Evolutionary conservation across 2,888 invertebrate genomes (phyloP).

Genomic region (Latrodectus elegans): DNA sequence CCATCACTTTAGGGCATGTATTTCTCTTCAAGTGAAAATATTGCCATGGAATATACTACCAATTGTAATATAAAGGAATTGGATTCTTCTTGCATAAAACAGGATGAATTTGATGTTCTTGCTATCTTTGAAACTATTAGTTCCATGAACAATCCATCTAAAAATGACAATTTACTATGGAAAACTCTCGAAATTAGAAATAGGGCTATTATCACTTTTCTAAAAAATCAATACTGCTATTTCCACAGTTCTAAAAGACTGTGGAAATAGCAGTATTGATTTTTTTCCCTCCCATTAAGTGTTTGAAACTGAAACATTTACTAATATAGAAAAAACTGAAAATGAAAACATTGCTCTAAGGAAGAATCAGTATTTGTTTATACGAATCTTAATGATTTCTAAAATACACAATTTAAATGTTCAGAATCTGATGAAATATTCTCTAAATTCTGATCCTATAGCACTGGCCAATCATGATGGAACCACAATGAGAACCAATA

Average conservation of each 20-base stretch:
- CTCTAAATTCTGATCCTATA: not conserved
- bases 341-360: not conserved
- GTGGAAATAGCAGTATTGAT: not conserved
- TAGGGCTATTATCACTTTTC: not conserved
- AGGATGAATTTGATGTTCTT: not conserved
- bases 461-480: not conserved
- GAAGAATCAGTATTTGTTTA: not conserved
- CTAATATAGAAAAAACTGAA: not conserved
- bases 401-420: not conserved
- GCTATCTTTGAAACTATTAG: not conserved
- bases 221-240: too few relatives aligned
- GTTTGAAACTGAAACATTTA: slow-evolving; percentile 4
- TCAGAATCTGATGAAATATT: not conserved
- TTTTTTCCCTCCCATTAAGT: not conserved
- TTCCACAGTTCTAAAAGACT: too few relatives aligned
- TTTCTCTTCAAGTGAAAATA: not conserved
- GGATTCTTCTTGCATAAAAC: not conserved
- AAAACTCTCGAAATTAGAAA: not conserved
- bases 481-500: not conserved
- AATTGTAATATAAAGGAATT: not conserved
- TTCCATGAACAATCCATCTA: not conserved
- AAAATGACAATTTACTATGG: not conserved
- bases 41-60: not conserved
- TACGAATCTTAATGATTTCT: not conserved
- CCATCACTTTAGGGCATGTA: not conserved